Base-by-base conservation (phyloP, 2,113 vertebrate species). In the Paraplagusia blochii region DNA sequence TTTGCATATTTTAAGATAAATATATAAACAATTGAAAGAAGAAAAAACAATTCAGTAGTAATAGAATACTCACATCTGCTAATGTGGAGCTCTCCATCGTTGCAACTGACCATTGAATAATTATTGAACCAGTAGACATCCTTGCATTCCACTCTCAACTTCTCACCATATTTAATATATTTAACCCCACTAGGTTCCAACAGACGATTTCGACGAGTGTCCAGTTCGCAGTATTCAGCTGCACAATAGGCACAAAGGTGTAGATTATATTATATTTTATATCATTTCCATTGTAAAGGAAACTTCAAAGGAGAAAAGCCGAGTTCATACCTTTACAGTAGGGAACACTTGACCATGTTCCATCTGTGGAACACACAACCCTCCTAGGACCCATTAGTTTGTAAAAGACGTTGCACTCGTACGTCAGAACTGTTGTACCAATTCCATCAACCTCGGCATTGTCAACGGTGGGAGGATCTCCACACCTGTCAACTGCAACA, bases 171-270 rank as follows among this genome's bases (percentile, higher is more conserved):
- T 3, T 1, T 0, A 0, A 82, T 0, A 4, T 0, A 0, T 42
- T 1, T 8, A 12, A 15, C 9, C 34, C 69, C 60, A 4, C 0
- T 29, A 16, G 8, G 0, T 36, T 1, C 1, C 9, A 78, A 49
- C 0, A 0, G 0, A 2, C 0, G 0, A 29, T 51, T 0, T 0
- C 0, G 0, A 7, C 1, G 0, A 2, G 72, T 69, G 46, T 65
- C 12, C 22, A 83, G 10, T 9, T 0, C 0, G 15, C 83, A 85
- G 44, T 1, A 70, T 16, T 0, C 0, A 2, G 0, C 82, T 84
- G 67, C 18, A 68, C 9, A 63, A 11, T 35, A 19, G 35, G 2
- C 11, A 5, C 2, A 39, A 7, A 7, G 9, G 5, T 39, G 3
- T 8, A 12, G 9, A n/a, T n/a, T n/a, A n/a, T n/a, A n/a, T n/a